Evolutionary conservation across 2,888 invertebrate species (phyloP).

Genomic region (Cryptophagus acutangulus): DNA sequence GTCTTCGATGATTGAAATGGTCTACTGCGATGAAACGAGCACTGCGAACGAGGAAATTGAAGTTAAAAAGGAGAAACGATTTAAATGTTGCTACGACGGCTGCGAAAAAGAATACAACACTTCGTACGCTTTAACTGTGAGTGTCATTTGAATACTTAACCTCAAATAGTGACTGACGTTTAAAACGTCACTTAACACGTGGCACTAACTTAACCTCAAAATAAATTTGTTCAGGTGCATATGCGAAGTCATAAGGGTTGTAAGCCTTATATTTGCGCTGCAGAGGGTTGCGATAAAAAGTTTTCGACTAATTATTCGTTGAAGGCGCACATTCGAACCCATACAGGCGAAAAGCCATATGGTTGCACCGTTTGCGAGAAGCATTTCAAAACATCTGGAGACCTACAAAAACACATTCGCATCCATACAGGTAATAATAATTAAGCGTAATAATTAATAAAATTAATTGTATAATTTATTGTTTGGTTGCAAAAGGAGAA

Average conservation of each 20-base stretch:
- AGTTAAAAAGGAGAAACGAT: not conserved
- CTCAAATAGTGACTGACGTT: not conserved
- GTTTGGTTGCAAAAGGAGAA: conserved; percentile 40
- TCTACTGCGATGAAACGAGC: too few relatives aligned
- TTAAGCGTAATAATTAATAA: too few relatives aligned
- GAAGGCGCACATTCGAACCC: conserved; percentile 52
- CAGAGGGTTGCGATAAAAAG: conserved; percentile 50
- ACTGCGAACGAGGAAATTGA: not conserved
- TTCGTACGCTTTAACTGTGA: conserved; percentile 1
- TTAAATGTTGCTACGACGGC: conserved; percentile 4
- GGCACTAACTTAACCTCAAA: too few relatives aligned
- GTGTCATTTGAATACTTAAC: not conserved
- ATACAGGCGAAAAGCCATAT: conserved; percentile 51
- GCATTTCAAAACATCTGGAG: conserved; percentile 45
- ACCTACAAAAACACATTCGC: conserved; percentile 44
- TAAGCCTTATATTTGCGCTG: conserved; percentile 50
- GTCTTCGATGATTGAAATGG: conserved; percentile 1
- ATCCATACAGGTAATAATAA: conserved; percentile 44
- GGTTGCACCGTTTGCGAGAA: conserved; percentile 39
- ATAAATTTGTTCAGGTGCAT: conserved; percentile 52
- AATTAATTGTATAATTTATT: not conserved
- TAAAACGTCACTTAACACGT: too few relatives aligned
- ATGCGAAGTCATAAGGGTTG: conserved; percentile 52
- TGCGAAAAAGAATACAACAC: not conserved
- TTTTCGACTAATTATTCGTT: conserved; percentile 53